Conservation (phyloP, 1,140 invertebrate species). For the Temnothorax curvispinosus region DNA sequence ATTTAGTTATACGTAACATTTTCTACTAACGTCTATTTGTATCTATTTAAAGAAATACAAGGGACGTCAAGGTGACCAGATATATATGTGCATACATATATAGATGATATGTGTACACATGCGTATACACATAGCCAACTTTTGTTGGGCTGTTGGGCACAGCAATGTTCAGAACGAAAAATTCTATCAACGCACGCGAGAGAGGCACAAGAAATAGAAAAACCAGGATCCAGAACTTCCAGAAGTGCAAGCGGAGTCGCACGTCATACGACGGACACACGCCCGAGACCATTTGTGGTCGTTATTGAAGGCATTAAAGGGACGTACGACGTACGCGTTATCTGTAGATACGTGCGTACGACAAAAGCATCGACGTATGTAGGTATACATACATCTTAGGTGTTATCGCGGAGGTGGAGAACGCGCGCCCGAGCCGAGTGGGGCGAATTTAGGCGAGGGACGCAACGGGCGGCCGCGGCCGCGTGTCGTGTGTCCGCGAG, state of each 20-base stretch:
- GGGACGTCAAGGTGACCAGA: not conserved
- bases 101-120: too few relatives aligned
- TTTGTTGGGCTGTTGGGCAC: not conserved
- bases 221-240: not conserved
- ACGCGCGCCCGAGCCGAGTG: not conserved
- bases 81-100: not conserved
- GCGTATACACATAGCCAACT: not conserved
- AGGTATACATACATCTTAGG: not conserved
- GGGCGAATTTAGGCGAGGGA: conserved; percentile 36
- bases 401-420: conserved; percentile 44
- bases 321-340: not conserved
- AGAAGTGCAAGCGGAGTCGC: not conserved
- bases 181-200: not conserved
- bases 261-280: not conserved
- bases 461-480: not conserved
- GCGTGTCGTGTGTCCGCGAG: conserved; percentile 1
- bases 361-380: conserved; percentile 19
- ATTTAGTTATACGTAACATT: not conserved
- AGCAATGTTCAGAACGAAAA: not conserved
- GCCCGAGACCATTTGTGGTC: conserved; percentile 8
- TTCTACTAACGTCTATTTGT: not conserved
- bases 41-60: conserved; percentile 31
- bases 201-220: not conserved
- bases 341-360: conserved; percentile 32
- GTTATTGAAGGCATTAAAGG: conserved; percentile 47